Conservation (phyloP, 2,797 vertebrate genomes). For the Enteromius fasciolatus region DNA sequence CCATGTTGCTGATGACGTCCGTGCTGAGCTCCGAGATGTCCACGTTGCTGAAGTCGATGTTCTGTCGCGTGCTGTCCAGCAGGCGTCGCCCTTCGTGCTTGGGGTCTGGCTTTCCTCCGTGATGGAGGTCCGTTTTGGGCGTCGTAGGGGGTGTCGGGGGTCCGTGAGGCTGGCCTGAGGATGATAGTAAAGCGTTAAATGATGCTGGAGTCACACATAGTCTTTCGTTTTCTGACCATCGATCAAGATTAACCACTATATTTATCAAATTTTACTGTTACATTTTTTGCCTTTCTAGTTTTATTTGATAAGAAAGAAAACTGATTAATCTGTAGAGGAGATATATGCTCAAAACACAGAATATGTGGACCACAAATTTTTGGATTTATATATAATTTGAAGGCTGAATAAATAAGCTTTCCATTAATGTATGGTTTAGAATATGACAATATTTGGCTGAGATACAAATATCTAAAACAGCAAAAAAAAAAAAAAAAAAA, state of each 20-base stretch:
- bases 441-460: too few relatives aligned
- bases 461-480: too few relatives aligned
- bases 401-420: too few relatives aligned
- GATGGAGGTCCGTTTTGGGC: conserved; percentile 92
- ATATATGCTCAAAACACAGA: background rate
- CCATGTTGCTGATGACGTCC: conserved; percentile 97
- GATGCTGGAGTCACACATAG: background rate
- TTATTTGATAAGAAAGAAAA: background rate
- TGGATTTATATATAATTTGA: too few relatives aligned
- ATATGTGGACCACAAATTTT: too few relatives aligned
- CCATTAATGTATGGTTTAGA: too few relatives aligned
- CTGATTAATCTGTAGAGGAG: background rate
- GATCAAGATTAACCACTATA: background rate
- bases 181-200: conserved; percentile 1
- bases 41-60: conserved; percentile 99
- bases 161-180: conserved; percentile 89
- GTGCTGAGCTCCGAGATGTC: conserved; percentile 98
- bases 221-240: background rate
- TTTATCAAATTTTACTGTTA: background rate
- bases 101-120: conserved; percentile 86
- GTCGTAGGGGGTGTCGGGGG: conserved; percentile 95
- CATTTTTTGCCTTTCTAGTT: background rate
- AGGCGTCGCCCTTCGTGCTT: conserved; percentile 91
- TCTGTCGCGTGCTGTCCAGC: conserved; percentile 88
- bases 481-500: too few relatives aligned